Evolutionary conservation across 2,888 invertebrate species (phyloP).

Genomic region (Oligia latruncula): DNA sequence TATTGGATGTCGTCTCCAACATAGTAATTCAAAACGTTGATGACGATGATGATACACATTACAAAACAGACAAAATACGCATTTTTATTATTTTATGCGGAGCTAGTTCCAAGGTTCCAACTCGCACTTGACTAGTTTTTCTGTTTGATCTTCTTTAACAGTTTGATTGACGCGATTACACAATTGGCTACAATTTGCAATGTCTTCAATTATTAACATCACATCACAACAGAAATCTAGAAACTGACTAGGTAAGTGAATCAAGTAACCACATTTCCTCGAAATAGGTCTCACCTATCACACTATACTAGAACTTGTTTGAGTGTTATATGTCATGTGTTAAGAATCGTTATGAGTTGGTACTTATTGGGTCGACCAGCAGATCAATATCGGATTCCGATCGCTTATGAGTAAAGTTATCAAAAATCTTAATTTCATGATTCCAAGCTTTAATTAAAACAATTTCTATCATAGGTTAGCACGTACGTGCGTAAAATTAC

Average conservation of each 20-base stretch:
- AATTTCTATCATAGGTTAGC: background rate
- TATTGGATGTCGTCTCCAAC: background rate
- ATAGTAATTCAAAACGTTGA: conserved; percentile 11
- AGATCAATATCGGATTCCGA: conserved; percentile 11
- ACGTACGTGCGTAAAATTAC: background rate
- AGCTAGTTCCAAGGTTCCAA: conserved; percentile 3
- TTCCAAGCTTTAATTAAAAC: background rate
- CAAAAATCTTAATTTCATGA: background rate
- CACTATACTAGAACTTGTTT: conserved; percentile 30
- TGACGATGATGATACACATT: conserved; percentile 16
- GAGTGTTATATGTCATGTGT: conserved; percentile 16
- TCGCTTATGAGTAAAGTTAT: background rate
- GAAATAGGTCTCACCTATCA: conserved; percentile 50
- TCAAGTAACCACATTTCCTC: conserved; percentile 55
- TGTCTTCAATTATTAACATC: conserved; percentile 62
- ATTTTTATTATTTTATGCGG: conserved; percentile 24
- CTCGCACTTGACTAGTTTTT: conserved; percentile 43
- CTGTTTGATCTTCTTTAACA: conserved; percentile 65
- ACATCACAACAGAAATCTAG: conserved; percentile 57
- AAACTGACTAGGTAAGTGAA: conserved; percentile 46
- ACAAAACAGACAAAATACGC: background rate
- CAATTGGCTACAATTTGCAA: conserved; percentile 62
- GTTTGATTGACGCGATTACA: conserved; percentile 61
- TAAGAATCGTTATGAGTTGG: background rate
- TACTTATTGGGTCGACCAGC: conserved; percentile 8